phyloP scores from a whole-genome alignment of 2,797 vertebrate species.

The Gymnothorax reevesii region DNA sequence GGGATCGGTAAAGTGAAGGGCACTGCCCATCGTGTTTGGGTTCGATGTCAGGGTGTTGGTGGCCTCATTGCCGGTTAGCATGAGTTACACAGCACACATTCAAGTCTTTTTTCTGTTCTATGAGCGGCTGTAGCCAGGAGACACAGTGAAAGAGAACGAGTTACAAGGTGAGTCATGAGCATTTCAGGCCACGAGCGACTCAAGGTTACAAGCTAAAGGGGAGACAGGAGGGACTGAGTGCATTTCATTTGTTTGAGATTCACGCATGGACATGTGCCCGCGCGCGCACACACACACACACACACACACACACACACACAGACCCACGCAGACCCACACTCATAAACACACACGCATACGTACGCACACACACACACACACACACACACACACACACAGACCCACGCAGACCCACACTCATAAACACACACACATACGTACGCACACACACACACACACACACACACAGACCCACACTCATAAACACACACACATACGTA shows the following conservation, averaged over 20 bases:
- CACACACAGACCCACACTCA: too few species aligned
- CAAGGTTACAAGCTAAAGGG: not conserved
- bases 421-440: not conserved
- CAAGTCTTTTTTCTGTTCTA: not conserved
- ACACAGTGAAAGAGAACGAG: not conserved
- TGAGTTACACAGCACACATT: not conserved
- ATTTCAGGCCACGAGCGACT: not conserved
- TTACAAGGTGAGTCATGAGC: not conserved
- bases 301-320: not conserved
- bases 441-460: not conserved
- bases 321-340: not conserved
- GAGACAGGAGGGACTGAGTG: not conserved
- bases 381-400: not conserved
- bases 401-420: not conserved
- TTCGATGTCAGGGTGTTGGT: not conserved
- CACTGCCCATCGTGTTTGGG: not conserved
- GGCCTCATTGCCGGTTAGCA: not conserved
- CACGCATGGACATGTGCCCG: not conserved
- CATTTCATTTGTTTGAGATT: not conserved
- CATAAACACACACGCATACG: not conserved
- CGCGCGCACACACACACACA: not conserved
- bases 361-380: not conserved
- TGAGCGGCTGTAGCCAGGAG: not conserved
- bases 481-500: too few species aligned
- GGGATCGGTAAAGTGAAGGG: not conserved